Conservation (phyloP, 1,140 invertebrate genomes). For the Harlomillsia oculata region DNA sequence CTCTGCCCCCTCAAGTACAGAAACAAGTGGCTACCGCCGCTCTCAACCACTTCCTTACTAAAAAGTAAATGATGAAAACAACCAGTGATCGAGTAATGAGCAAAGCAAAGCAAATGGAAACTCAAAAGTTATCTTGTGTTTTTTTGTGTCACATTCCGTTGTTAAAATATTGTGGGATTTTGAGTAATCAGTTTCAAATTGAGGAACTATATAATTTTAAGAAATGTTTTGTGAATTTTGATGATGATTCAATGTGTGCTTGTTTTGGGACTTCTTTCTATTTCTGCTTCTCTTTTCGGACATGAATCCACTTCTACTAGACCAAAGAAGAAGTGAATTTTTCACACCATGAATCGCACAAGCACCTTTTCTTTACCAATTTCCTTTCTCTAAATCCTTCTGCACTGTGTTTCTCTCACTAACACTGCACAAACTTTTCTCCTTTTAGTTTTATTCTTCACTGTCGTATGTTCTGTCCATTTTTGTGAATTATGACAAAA, state of each 20-base stretch:
- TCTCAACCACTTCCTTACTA: conserved; percentile 32
- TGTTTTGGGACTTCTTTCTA: conserved; percentile 3
- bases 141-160: too few relatives aligned
- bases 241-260: conserved; percentile 2
- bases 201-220: too few relatives aligned
- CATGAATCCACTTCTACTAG: conserved; percentile 13
- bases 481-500: too few relatives aligned
- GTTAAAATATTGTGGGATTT: too few relatives aligned
- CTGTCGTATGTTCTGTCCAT: too few relatives aligned
- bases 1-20: conserved; percentile 34
- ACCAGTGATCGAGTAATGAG: background rate
- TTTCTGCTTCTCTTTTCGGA: conserved; percentile 4
- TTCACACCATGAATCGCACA: background rate
- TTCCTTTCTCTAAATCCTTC: too few relatives aligned
- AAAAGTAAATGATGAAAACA: conserved; percentile 23
- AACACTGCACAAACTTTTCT: too few relatives aligned
- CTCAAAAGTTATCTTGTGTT: conserved; percentile 7
- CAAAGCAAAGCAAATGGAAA: conserved; percentile 5
- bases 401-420: too few relatives aligned
- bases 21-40: conserved; percentile 35
- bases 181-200: too few relatives aligned
- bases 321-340: conserved; percentile 27
- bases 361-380: background rate
- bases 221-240: conserved; percentile 3
- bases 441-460: too few relatives aligned